These are phyloP conservation scores for Ranitomeya variabilis DNA, from an alignment of 2,113 vertebrate species.

Conservation along the genomic window DNA sequence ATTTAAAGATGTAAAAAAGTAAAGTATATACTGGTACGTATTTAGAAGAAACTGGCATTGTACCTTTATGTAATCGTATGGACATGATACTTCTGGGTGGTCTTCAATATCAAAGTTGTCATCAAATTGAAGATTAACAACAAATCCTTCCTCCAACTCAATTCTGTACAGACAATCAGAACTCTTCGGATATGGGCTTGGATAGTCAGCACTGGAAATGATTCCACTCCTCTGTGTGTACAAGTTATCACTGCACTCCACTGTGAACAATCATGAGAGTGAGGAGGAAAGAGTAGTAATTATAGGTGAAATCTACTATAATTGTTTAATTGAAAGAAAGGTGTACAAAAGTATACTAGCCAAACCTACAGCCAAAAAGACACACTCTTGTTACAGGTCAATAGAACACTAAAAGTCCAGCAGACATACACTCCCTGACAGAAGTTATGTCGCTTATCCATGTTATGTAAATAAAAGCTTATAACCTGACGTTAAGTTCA, in stretches of 20 bases:
- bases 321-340: not conserved
- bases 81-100: slow-evolving; percentile 88
- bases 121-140: slow-evolving; percentile 84
- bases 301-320: not conserved
- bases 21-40: not conserved
- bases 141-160: slow-evolving; percentile 84
- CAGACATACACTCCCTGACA: not conserved
- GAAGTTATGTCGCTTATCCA: too few species aligned
- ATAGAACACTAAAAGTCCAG: not conserved
- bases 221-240: slow-evolving; percentile 83
- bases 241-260: slow-evolving; percentile 88
- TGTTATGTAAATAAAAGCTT: too few species aligned
- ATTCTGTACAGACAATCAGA: slow-evolving; percentile 87
- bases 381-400: not conserved
- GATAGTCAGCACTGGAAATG: slow-evolving; percentile 84
- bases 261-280: slow-evolving; percentile 69
- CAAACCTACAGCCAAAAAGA: not conserved
- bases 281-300: not conserved
- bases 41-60: slow-evolving; percentile 24
- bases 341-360: not conserved
- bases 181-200: slow-evolving; percentile 89
- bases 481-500: too few species aligned
- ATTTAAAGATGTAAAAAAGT: too few species aligned
- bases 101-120: slow-evolving; percentile 89
- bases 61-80: slow-evolving; percentile 93